Evolutionary conservation across 2,797 vertebrate genomes (phyloP).

Genomic region (Scleropages formosus): DNA sequence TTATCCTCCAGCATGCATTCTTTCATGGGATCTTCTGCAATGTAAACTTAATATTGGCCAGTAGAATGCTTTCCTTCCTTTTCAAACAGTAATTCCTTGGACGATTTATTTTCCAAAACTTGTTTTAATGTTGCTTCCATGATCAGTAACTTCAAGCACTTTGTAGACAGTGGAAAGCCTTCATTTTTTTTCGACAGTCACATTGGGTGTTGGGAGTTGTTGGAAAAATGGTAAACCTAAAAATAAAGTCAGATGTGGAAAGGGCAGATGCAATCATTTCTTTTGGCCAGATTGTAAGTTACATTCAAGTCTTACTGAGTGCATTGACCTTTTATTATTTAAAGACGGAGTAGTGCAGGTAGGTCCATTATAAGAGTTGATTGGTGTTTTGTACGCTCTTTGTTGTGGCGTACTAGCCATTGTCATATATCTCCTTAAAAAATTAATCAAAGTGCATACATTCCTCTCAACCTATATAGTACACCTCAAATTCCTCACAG

Average conservation of each 20-base stretch:
- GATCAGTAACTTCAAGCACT: slow-evolving; percentile 6
- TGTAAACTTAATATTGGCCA: background rate
- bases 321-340: slow-evolving; percentile 28
- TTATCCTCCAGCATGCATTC: too few species aligned
- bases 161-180: background rate
- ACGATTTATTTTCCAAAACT: background rate
- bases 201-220: background rate
- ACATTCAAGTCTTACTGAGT: slow-evolving; percentile 15
- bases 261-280: slow-evolving; percentile 23
- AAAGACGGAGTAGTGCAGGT: slow-evolving; percentile 9
- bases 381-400: background rate
- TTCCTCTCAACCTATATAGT: too few species aligned
- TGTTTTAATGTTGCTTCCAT: background rate
- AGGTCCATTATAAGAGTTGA: slow-evolving; percentile 3
- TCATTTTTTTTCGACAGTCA: slow-evolving; percentile 18
- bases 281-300: slow-evolving; percentile 5
- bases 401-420: background rate
- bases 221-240: background rate
- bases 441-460: too few species aligned
- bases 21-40: too few species aligned
- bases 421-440: too few species aligned
- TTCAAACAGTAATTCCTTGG: too few species aligned
- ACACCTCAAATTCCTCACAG: too few species aligned
- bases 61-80: background rate
- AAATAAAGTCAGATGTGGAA: slow-evolving; percentile 24